Evolutionary conservation across 2,888 invertebrate species (phyloP).

Genomic region (Lasioglossum calceatum): DNA sequence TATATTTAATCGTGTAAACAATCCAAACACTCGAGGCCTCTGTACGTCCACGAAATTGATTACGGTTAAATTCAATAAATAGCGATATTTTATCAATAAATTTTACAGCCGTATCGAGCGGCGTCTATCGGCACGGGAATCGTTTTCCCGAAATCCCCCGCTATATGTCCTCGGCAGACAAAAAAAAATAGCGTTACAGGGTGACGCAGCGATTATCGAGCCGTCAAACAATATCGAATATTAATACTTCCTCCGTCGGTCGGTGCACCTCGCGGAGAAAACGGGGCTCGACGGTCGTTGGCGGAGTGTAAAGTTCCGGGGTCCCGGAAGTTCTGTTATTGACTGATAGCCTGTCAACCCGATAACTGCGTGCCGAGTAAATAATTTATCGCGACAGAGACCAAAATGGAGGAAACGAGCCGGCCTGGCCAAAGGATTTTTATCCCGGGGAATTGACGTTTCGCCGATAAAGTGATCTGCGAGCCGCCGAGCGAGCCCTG

Average conservation of each 20-base stretch:
- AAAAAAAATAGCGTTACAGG: background rate
- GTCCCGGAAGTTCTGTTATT: conserved; percentile 48
- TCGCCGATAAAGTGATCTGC: conserved; percentile 48
- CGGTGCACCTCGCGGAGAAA: conserved; percentile 24
- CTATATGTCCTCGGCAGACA: background rate
- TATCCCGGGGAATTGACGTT: conserved; percentile 47
- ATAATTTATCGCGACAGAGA: conserved; percentile 58
- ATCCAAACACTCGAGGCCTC: no score
- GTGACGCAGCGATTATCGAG: conserved; percentile 30
- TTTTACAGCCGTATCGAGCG: background rate
- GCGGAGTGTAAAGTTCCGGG: conserved; percentile 34
- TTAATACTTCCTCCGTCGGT: conserved; percentile 42
- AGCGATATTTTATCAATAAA: background rate
- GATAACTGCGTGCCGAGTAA: conserved; percentile 55
- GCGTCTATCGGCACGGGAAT: background rate
- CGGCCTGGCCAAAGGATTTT: conserved; percentile 39
- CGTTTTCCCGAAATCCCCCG: background rate
- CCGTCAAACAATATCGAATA: conserved; percentile 52
- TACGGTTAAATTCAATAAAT: background rate
- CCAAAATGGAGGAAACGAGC: conserved; percentile 56
- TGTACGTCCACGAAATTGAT: no score
- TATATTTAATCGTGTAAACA: no score
- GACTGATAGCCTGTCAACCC: conserved; percentile 56
- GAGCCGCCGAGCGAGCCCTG: background rate
- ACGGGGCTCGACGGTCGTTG: conserved; percentile 23